Base-by-base conservation (phyloP, 1,140 invertebrate genomes). In the Zeugodacus cucurbitae region DNA sequence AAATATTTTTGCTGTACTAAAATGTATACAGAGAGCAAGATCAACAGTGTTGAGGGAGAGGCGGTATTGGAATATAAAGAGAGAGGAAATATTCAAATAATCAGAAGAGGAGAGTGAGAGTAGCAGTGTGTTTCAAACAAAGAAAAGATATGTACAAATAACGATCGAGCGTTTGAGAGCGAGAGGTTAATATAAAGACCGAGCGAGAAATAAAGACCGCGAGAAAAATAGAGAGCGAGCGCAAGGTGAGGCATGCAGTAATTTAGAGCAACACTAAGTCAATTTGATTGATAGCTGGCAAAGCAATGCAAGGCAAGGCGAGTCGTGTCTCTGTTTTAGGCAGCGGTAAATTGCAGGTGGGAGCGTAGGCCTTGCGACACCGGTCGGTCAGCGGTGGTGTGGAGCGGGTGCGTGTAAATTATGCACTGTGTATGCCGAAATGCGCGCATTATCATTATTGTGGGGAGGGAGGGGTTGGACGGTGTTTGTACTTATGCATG, bases 211-310 rank as follows among this genome's bases (percentile, higher is more conserved):
- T 62, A 62, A 62, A 62, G 20, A n/a, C 7, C 5, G 58, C 58
- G 58, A 62, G 22, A n/a, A 5, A 62, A n/a, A 62, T 4, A 11
- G 58, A 11, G 4, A 62, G 58, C 48, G 48, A 70, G 34, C 34
- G 34, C 5, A 41, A 10, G 74, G 41, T 26, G 74, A 82, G 74
- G 74, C 74, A 48, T 11, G 5, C 32, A 74, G 17, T 41, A 48
- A 82, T 82, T 54, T 82, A n/a, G 74, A 82, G 74, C 74, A 82
- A 48, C 74, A n/a, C n/a, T 82, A 48, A 82, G 41, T 48, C 74
- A 82, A 54, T 20, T 82, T 82, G 74, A 82, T 82, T 82, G 74
- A 82, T 82, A 82, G 74, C 74, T 48, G 41, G 20, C 37, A 78
- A 70, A 32, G 64, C 70, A 37, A 22, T 17, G 67, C 67, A 74